Base-by-base conservation (phyloP, 2,797 vertebrate genomes). In the Arctocebus calabarensis region DNA sequence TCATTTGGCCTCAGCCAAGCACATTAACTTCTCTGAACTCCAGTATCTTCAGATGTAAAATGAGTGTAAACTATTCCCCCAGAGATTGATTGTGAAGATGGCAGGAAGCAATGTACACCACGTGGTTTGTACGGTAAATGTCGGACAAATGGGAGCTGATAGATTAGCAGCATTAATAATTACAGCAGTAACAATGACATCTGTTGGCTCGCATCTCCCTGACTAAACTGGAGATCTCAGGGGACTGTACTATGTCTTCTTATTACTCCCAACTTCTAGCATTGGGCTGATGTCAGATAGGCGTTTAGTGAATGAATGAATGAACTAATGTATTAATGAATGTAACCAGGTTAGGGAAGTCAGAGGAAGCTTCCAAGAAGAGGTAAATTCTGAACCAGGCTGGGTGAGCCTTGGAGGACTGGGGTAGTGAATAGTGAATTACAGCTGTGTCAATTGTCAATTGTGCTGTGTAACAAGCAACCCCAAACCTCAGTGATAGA, bases 341-440 rank as follows among this genome's bases (percentile, higher is more conserved):
- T 8, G 13, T 45, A 45, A 90, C 64, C 34, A 70, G 48, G 32
- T 59, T n/a, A 34, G 84, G 43, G 34, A 45, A 16, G 32, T 73
- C 79, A 48, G 52, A 48, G n/a, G 68, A 57, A 79, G 16, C 75
- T 88, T 83, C 81, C 27, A 3, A 78, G 91, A 22, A 37, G 29
- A 71, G 32, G 52, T 45, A 25, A 59, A 20, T 7, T 0, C 75
- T 40, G 34, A 45, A 7, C 17, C n/a, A 45, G 68, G 52, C 16
- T 7, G 1, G 16, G 29, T 23, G 43, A 7, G 82, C 14, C 71
- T 27, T 68, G 83, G 57, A 84, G 32, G 85, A n/a, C 7, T 8
- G 23, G 20, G 7, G 13, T 22, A 43, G 43, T 17, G 0, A 3
- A 0, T 7, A 0, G 32, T 40, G 20, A 45, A 22, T 74, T 9